phyloP scores from a whole-genome alignment of 2,797 vertebrate species.

The Phataginus tetradactyla region DNA sequence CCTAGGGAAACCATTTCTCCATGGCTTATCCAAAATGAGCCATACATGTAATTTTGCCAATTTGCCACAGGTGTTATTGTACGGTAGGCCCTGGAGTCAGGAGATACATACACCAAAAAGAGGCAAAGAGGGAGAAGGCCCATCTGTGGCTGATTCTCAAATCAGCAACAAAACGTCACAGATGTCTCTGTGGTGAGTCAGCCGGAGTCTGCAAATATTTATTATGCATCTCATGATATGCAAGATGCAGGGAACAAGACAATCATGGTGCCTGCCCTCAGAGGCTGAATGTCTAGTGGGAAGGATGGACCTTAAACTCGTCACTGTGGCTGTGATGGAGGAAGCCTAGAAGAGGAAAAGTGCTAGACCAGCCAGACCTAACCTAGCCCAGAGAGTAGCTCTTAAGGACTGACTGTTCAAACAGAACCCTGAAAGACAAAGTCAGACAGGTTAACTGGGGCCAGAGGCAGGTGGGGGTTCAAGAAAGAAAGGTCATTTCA shows the following conservation, averaged over 20 bases:
- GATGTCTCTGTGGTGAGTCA: neutral
- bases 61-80: too few relatives aligned
- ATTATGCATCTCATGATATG: neutral
- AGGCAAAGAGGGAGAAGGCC: neutral
- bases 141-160: neutral
- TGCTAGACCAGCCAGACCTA: neutral
- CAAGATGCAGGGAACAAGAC: neutral
- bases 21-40: slow-evolving; percentile 8
- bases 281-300: neutral
- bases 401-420: neutral
- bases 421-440: neutral
- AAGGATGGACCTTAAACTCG: neutral
- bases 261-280: neutral
- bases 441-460: neutral
- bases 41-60: neutral
- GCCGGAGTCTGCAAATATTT: neutral
- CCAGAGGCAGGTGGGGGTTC: neutral
- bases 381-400: neutral
- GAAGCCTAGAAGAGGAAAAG: neutral
- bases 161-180: neutral
- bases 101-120: neutral
- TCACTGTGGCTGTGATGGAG: neutral
- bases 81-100: neutral
- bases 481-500: neutral
- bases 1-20: neutral